Evolutionary conservation across 2,888 invertebrate genomes (phyloP), one percentile per base, ranked within the genome.

Genomic region (Portevinia maculata): DNA sequence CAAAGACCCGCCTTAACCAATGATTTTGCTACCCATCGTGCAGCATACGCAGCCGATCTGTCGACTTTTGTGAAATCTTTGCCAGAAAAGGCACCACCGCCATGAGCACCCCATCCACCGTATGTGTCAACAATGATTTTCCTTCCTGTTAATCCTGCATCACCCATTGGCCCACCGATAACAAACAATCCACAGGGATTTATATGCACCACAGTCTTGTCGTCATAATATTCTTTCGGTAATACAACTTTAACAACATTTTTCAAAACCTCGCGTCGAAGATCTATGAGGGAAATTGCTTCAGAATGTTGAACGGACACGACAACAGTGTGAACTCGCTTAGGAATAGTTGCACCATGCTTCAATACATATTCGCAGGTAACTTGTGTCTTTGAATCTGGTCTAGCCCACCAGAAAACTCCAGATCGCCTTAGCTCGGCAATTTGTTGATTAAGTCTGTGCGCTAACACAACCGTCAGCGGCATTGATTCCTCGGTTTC

Each of bases 81-180:
- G 85, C 98, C 99, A 19, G 97, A 97, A 92, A 99, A 99, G 11
- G 99, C 99, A 85, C 99, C 99, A 86, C 99, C 99, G 50, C 99
- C 99, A 91, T 99, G 98, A 24, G 98, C 98, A 85, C 98, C 98
- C 98, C 98, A 98, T 1, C 98, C 99, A 76, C 99, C 99, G 90
- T 99, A 99, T 15, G 98, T 98, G 91, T 99, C 99, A 52, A 99
- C 98, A 88, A 99, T 99, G 88, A 99, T 99, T 92, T 99, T 99
- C 84, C 99, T 94, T 3, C 99, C 99, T 6, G 99, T 99, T 71
- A 98, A 92, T 50, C 98, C 98, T 62, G 97, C 97, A 91, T 98
- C 98, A 85, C 97, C 96, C 95, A 96, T 96, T 87, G 98, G 98
- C 85, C 98, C 98, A 83, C 98, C 98, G 88, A 98, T 96, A 86